Evolutionary conservation across 2,797 vertebrate species (phyloP).

Genomic region (Falco peregrinus): DNA sequence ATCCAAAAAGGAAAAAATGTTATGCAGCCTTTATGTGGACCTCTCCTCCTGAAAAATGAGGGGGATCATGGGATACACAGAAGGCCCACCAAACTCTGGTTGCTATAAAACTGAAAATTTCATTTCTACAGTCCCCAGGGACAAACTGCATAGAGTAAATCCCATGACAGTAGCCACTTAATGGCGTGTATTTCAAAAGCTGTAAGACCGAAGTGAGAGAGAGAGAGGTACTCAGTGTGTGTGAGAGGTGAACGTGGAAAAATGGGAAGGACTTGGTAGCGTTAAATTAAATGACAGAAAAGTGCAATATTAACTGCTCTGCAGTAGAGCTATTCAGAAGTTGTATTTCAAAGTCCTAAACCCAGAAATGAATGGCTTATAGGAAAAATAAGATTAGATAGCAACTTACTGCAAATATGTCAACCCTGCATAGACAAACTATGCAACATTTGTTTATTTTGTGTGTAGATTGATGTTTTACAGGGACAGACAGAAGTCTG

Average conservation of each 20-base stretch:
- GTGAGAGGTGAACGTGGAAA: background rate
- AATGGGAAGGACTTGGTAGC: background rate
- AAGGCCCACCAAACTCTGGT: background rate
- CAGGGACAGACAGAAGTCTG: background rate
- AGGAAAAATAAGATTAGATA: background rate
- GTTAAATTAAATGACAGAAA: slow-evolving; percentile 27
- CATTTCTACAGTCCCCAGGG: slow-evolving; percentile 23
- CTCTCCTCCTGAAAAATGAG: background rate
- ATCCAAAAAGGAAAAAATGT: background rate
- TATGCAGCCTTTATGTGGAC: background rate
- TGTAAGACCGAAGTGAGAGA: background rate
- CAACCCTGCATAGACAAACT: background rate
- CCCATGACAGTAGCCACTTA: slow-evolving; percentile 16
- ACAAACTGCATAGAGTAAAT: slow-evolving; percentile 52
- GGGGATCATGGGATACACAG: background rate
- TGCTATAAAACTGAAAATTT: slow-evolving; percentile 51
- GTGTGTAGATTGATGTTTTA: background rate
- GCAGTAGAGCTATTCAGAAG: background rate
- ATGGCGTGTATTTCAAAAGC: slow-evolving; percentile 52
- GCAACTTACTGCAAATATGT: background rate
- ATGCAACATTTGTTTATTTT: background rate
- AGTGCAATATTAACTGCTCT: background rate
- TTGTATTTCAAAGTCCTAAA: background rate
- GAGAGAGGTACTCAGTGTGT: background rate
- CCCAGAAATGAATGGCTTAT: background rate